Conservation (phyloP, 2,113 vertebrate species). For the Saccopteryx bilineata region DNA sequence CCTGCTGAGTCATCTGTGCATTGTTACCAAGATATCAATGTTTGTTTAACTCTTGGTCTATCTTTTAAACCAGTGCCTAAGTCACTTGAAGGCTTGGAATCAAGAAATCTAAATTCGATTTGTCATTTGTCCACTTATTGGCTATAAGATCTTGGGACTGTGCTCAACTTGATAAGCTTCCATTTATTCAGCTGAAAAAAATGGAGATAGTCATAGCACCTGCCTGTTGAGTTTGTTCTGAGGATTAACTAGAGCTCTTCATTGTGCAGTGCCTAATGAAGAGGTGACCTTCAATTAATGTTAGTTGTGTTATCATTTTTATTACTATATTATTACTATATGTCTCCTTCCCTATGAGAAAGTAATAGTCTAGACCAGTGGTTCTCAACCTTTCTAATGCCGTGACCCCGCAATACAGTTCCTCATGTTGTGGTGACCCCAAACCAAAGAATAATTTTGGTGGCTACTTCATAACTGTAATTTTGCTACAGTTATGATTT, state of each 20-base stretch:
- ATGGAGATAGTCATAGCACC: not conserved
- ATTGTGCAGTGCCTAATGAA: rapidly evolving
- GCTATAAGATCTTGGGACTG: not conserved
- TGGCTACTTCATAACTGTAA: no score
- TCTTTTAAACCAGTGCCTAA: not conserved
- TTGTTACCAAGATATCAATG: not conserved
- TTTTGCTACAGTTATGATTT: no score
- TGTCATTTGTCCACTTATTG: not conserved
- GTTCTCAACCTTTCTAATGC: no score
- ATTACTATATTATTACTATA: not conserved
- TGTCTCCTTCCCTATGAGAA: not conserved
- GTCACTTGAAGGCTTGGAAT: not conserved
- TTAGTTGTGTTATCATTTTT: not conserved
- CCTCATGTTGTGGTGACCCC: no score
- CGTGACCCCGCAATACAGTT: no score
- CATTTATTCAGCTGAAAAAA: not conserved
- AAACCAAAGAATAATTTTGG: no score
- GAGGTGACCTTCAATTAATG: not conserved
- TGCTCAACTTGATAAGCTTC: not conserved
- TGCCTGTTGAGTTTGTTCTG: not conserved
- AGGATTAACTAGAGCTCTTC: not conserved
- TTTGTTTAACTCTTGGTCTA: not conserved
- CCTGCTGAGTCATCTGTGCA: not conserved
- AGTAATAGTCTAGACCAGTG: not conserved
- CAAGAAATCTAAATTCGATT: not conserved